Conservation (phyloP, 1,140 invertebrate species). For the Microvelia longipes region DNA sequence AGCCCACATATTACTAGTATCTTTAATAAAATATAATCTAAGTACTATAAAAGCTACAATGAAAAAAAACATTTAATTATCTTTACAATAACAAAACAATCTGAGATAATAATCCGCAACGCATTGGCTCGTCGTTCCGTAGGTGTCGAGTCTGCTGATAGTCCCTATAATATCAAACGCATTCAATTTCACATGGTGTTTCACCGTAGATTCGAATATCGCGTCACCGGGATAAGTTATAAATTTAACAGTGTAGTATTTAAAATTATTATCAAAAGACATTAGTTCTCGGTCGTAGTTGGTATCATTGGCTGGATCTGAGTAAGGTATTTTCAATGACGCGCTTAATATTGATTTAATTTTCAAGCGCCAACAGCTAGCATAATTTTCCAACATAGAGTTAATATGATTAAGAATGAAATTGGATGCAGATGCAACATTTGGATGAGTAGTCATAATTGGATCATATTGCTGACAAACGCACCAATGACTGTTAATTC, state of each 20-base stretch:
- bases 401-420: slow-evolving; percentile 48
- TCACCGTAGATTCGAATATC: slow-evolving; percentile 33
- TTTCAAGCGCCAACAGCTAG: slow-evolving; percentile 34
- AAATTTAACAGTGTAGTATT: slow-evolving; percentile 17
- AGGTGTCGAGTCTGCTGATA: slow-evolving; percentile 58
- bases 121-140: slow-evolving; percentile 59
- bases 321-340: slow-evolving; percentile 9
- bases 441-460: slow-evolving; percentile 33
- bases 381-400: slow-evolving; percentile 36
- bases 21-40: too few relatives aligned
- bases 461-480: slow-evolving; percentile 50
- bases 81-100: slow-evolving; percentile 62
- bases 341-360: slow-evolving; percentile 13
- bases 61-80: too few relatives aligned
- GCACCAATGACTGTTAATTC: slow-evolving; percentile 67
- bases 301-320: slow-evolving; percentile 3
- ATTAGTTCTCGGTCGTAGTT: background rate
- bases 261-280: too few relatives aligned
- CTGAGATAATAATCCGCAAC: slow-evolving; percentile 55
- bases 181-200: slow-evolving; percentile 20
- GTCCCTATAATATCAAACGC: slow-evolving; percentile 36
- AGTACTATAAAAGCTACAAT: too few relatives aligned
- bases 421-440: slow-evolving; percentile 34
- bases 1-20: too few relatives aligned
- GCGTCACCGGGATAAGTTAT: slow-evolving; percentile 19